Percentiles rank a stretch among this genome's conserved stretches.
Conservation (phyloP, 2,113 vertebrate species). For the Elgaria multicarinata region DNA sequence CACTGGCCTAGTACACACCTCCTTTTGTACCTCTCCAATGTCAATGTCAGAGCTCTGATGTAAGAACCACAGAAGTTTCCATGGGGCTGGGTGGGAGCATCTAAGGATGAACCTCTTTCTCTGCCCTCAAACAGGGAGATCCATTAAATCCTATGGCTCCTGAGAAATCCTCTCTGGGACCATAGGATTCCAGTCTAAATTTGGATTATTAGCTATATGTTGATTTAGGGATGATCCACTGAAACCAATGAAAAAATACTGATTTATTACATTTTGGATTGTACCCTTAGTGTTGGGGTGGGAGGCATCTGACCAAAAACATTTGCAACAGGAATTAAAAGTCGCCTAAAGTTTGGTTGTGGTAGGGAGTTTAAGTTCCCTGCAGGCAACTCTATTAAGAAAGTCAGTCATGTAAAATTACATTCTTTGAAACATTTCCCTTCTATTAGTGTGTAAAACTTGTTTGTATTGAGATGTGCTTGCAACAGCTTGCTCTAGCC, state of each 20-base stretch:
- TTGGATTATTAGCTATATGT: constrained; percentile 1
- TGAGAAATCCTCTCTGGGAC: no score
- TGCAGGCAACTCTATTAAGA: constrained; percentile 14
- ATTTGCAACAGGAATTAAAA: constrained; percentile 25
- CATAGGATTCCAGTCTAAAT: not conserved
- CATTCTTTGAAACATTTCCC: constrained; percentile 2
- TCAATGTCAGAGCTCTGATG: no score
- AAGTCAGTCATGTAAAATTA: not conserved
- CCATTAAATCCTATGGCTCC: no score
- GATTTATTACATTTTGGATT: not conserved
- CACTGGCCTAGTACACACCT: no score
- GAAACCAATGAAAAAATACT: not conserved
- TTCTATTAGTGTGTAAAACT: not conserved
- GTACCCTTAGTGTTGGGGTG: not conserved
- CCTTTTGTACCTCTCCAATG: no score
- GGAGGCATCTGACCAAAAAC: not conserved
- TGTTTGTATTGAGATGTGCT: not conserved
- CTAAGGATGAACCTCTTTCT: no score
- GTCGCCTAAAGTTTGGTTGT: not conserved
- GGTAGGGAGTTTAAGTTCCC: constrained; percentile 2
- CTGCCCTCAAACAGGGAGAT: no score
- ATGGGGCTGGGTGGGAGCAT: no score
- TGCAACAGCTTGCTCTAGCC: constrained; percentile 8
- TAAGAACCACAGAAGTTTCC: no score
- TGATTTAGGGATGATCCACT: not conserved